phyloP scores from a whole-genome alignment of 2,797 vertebrate species.

The Sciurus vulgaris region DNA sequence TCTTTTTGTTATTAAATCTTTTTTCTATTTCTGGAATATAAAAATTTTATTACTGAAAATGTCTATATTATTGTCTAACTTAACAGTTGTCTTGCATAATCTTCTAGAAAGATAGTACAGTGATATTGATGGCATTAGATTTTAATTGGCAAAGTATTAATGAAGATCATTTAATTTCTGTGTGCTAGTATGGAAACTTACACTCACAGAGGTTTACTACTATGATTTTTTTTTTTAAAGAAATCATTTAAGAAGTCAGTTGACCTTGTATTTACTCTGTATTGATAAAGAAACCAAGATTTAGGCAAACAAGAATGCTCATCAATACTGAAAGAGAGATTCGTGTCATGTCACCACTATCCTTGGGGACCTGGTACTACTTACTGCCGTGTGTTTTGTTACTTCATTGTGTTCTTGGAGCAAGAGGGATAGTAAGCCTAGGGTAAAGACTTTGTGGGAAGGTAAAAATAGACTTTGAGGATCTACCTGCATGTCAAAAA shows the following conservation, averaged over 20 bases:
- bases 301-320: slow-evolving; percentile 21
- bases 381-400: not conserved
- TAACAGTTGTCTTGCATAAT: not conserved
- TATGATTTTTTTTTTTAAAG: slow-evolving; percentile 44
- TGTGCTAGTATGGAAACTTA: not conserved
- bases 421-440: accelerated
- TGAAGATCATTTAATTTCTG: not conserved
- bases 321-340: slow-evolving; percentile 34
- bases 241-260: slow-evolving; percentile 24
- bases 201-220: not conserved
- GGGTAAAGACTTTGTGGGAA: not conserved
- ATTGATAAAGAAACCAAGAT: slow-evolving; percentile 41
- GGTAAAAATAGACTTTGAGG: slow-evolving; percentile 41
- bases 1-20: not conserved
- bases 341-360: not conserved
- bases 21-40: not conserved
- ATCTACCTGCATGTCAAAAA: slow-evolving; percentile 21
- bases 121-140: not conserved
- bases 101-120: not conserved
- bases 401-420: not conserved
- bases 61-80: not conserved
- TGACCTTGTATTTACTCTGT: not conserved
- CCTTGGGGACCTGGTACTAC: not conserved
- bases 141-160: slow-evolving; percentile 41
- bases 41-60: not conserved